A percentile compares a stretch with the other conserved stretches of the same genome.
These are phyloP conservation scores for Esox masquinongy DNA, from an alignment of 2,797 vertebrate genomes.

Conservation along the genomic window DNA sequence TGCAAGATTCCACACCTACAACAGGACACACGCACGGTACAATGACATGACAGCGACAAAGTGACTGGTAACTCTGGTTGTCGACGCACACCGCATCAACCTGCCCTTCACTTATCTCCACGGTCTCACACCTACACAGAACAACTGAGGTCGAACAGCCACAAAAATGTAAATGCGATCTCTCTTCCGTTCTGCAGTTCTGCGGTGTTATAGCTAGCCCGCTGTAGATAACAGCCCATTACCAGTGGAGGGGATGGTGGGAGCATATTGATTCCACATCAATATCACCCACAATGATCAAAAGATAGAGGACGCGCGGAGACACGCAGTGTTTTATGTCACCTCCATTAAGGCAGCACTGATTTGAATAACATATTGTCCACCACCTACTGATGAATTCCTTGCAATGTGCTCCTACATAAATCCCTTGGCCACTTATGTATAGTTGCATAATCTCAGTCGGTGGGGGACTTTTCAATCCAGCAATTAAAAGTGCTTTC, in stretches of 20 bases:
- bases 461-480: background rate
- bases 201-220: too few relatives aligned
- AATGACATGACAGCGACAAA: background rate
- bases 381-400: background rate
- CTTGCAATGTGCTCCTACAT: background rate
- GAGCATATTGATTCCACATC: background rate
- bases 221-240: too few relatives aligned
- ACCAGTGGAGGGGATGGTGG: background rate
- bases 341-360: background rate
- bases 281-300: background rate
- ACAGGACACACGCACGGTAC: slow-evolving; percentile 40
- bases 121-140: too few relatives aligned
- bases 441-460: background rate
- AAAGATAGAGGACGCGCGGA: background rate
- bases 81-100: too few relatives aligned
- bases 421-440: background rate
- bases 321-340: background rate
- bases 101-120: too few relatives aligned
- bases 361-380: background rate
- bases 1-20: slow-evolving; percentile 93
- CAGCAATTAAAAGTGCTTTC: background rate
- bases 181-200: too few relatives aligned
- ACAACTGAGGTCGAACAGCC: too few relatives aligned
- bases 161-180: too few relatives aligned
- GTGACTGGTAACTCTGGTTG: too few relatives aligned